These are phyloP conservation scores for Sus cebifrons DNA, from an alignment of 2,797 vertebrate genomes.

Conservation along the genomic window DNA sequence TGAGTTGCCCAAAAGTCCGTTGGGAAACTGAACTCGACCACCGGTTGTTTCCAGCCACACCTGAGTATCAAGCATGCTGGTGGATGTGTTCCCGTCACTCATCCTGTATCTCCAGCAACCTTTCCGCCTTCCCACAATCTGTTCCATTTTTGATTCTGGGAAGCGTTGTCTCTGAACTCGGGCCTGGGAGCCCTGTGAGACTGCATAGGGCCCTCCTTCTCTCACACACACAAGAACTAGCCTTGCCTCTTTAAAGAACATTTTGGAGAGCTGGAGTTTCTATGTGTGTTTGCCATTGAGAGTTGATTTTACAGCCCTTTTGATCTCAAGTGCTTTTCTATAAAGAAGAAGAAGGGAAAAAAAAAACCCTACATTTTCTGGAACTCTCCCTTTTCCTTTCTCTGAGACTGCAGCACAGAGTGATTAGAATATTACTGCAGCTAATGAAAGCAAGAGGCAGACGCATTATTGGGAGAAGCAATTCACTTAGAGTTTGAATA, in stretches of 20 bases:
- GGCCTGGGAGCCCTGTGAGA: constrained; percentile 41
- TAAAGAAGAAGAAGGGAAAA: neutral
- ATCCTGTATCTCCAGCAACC: constrained; percentile 50
- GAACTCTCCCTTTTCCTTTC: constrained; percentile 34
- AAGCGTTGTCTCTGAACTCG: constrained; percentile 41
- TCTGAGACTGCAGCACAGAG: constrained; percentile 2
- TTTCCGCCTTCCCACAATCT: constrained; percentile 46
- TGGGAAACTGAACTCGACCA: constrained; percentile 56
- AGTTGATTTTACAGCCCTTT: constrained; percentile 51
- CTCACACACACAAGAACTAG: neutral
- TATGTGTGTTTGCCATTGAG: neutral
- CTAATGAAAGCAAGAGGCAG: constrained; percentile 32
- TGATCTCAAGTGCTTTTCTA: constrained; percentile 21
- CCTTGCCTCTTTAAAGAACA: constrained; percentile 6
- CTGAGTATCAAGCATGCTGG: constrained; percentile 26
- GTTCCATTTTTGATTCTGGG: constrained; percentile 47
- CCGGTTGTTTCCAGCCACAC: constrained; percentile 55
- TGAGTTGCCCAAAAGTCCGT: constrained; percentile 69
- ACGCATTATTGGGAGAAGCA: neutral
- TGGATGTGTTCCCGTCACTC: constrained; percentile 69
- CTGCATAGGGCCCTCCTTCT: neutral
- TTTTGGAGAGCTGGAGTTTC: neutral
- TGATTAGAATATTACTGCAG: constrained; percentile 49
- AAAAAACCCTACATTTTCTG: neutral
- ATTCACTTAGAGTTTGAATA: neutral